phyloP scores from a whole-genome alignment of 1,140 invertebrate genomes.

The Latrodectus geometricus region DNA sequence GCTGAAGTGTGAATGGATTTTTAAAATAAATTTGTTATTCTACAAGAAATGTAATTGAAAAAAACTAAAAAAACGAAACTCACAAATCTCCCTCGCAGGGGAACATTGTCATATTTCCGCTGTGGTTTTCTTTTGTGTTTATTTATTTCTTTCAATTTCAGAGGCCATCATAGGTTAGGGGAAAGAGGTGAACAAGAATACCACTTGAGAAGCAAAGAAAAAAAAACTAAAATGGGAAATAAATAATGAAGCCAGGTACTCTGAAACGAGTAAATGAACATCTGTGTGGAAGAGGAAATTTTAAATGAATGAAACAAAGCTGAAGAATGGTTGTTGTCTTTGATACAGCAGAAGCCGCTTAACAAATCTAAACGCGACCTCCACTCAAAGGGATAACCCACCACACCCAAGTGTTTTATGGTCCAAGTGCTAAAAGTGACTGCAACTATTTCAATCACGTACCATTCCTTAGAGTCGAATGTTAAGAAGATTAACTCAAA shows the following conservation, averaged over 20 bases:
- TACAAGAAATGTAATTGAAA: too few relatives aligned
- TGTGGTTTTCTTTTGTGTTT: neutral
- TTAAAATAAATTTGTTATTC: too few relatives aligned
- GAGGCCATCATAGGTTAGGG: neutral
- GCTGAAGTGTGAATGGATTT: too few relatives aligned
- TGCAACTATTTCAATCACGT: constrained; percentile 58
- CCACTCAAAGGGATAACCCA: constrained; percentile 55
- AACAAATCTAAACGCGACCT: constrained; percentile 56
- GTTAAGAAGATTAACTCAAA: constrained; percentile 58
- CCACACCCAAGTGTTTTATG: constrained; percentile 61
- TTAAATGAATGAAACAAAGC: constrained; percentile 57
- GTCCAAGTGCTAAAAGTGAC: constrained; percentile 54
- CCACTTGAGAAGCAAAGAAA: neutral
- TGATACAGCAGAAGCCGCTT: constrained; percentile 37
- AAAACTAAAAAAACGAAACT: neutral
- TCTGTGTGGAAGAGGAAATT: constrained; percentile 23
- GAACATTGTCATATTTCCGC: neutral
- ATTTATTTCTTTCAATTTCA: neutral
- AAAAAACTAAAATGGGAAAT: constrained; percentile 1
- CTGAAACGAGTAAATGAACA: constrained; percentile 45
- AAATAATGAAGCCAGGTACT: constrained; percentile 21
- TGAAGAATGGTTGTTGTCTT: constrained; percentile 40
- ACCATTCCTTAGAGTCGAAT: constrained; percentile 52
- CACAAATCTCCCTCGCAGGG: neutral
- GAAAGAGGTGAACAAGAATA: constrained; percentile 1